phyloP scores from a whole-genome alignment of 1,140 invertebrate genomes.

The Zelostemma sp. region DNA sequence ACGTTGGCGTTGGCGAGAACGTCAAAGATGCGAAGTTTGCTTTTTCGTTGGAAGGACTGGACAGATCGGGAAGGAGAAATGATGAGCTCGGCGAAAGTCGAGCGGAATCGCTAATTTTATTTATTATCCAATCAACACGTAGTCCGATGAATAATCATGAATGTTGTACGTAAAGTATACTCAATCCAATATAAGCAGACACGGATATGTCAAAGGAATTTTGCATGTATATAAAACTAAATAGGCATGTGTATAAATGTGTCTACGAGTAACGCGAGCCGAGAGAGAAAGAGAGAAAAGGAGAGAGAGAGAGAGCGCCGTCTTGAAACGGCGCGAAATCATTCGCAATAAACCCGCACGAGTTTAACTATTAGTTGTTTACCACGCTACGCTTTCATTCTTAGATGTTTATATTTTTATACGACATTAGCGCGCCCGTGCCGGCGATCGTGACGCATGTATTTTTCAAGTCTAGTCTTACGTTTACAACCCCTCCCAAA shows the following conservation, averaged over 20 bases:
- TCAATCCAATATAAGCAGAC: constrained; percentile 23
- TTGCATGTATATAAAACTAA: constrained; percentile 30
- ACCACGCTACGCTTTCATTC: constrained; percentile 55
- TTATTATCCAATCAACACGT: constrained; percentile 61
- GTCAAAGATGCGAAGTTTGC: no score
- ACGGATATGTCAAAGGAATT: constrained; percentile 22
- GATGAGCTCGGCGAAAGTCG: no score
- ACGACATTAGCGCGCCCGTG: constrained; percentile 55
- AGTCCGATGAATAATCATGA: constrained; percentile 59
- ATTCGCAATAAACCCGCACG: constrained; percentile 14
- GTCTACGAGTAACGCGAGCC: constrained; percentile 2
- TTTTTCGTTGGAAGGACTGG: no score
- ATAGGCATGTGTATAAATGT: constrained; percentile 23
- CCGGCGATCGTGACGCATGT: constrained; percentile 59
- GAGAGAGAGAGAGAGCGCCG: neutral
- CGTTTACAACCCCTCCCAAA: constrained; percentile 57
- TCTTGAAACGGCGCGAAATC: neutral
- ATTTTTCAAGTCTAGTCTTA: constrained; percentile 70
- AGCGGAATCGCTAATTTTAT: no score
- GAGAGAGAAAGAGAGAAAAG: no score
- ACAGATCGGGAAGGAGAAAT: no score
- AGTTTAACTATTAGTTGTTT: constrained; percentile 29
- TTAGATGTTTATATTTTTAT: constrained; percentile 69
- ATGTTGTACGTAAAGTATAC: constrained; percentile 61
- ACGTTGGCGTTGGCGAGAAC: no score